Base-by-base conservation (phyloP, 2,113 vertebrate species). In the Grus americana region DNA sequence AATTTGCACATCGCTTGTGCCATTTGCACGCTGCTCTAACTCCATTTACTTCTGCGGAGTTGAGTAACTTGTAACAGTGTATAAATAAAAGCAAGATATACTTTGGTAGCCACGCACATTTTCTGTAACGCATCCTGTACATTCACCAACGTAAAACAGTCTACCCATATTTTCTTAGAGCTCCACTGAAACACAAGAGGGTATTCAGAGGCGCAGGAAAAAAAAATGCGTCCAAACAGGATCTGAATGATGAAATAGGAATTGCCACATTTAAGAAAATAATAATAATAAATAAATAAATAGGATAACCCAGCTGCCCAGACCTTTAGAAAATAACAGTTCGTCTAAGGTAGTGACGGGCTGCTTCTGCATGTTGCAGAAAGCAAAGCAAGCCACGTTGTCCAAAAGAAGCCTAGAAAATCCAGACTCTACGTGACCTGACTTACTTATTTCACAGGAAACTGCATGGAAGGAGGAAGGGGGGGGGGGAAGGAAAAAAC, bases 381-480 rank as follows among this genome's bases (percentile, higher is more conserved):
- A 97, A 96, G 95, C 93, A 95, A 75, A 96, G 95, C 84, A 63
- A 98, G 97, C 97, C 98, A 98, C 97, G 96, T 96, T 98, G 97
- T 92, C 98, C 98, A 98, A 98, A 98, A 97, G 97, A 96, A 97
- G 95, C 96, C 96, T 92, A 97, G 98, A 98, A 98, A 97, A 98
- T 96, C 98, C 98, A 98, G 98, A 98, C 98, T 98, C 98, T 98
- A 98, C 98, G 98, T 98, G 98, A 98, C 97, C 97, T 97, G 98
- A 98, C 98, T 98, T 96, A 97, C 93, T 98, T 98, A 98, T 98
- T 98, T 95, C 97, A 97, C 96, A 98, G 98, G 97, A 98, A 98
- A 98, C 98, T 98, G 98, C 97, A 98, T 96, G 96, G 96, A 97
- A 96, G 96, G 95, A 97, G 97, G 97, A 97, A 85, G 50, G 32